phyloP scores from a whole-genome alignment of 2,797 vertebrate species.

The Loris lydekkerianus region DNA sequence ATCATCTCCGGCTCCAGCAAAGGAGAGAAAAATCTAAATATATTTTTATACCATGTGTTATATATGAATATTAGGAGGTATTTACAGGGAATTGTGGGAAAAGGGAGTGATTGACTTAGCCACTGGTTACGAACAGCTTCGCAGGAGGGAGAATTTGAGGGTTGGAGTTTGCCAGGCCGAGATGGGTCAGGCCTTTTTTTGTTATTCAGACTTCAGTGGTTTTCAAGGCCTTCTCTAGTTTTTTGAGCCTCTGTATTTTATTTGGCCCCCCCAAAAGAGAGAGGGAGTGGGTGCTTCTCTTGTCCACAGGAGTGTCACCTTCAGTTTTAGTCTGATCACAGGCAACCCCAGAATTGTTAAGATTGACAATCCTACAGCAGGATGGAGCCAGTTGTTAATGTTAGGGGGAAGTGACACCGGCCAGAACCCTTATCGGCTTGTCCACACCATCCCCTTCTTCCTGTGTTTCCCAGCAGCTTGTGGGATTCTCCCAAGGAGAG shows the following conservation, averaged over 20 bases:
- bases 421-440: background rate
- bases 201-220: background rate
- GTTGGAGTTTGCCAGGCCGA: background rate
- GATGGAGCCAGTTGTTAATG: background rate
- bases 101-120: background rate
- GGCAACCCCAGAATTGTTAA: background rate
- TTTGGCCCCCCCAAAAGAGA: background rate
- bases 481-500: background rate
- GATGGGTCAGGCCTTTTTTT: background rate
- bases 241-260: slow-evolving; percentile 30
- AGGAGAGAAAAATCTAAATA: slow-evolving; percentile 1
- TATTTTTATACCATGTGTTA: background rate
- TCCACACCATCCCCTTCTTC: background rate
- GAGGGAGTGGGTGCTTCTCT: background rate
- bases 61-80: background rate
- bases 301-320: background rate
- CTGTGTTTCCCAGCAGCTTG: background rate
- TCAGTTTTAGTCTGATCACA: background rate
- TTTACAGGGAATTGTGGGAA: background rate
- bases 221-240: background rate
- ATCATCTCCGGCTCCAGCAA: background rate
- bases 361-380: background rate
- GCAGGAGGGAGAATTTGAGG: background rate
- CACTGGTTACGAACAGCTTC: background rate
- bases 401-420: background rate